A percentile compares a stretch with the other conserved stretches of the same genome.
phyloP scores from a whole-genome alignment of 2,888 invertebrate species.

The Caenorhabditis imperialis region DNA sequence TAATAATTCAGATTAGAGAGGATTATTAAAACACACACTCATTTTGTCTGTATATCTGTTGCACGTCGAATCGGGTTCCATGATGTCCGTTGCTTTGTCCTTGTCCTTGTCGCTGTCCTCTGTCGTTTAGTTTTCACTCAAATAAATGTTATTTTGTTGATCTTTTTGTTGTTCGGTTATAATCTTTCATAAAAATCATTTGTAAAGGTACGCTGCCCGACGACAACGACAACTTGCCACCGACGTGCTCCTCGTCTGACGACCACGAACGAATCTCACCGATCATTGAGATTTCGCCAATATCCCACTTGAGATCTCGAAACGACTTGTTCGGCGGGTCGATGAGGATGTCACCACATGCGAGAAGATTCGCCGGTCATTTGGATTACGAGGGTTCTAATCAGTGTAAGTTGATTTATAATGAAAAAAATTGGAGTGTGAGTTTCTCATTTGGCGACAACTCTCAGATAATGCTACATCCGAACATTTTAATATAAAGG shows the following conservation, averaged over 20 bases:
- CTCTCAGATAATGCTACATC: too few relatives aligned
- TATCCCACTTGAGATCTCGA: conserved; percentile 1
- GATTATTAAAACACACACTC: background rate
- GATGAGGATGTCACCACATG: background rate
- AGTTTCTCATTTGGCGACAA: too few relatives aligned
- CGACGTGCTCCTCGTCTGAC: conserved; percentile 67
- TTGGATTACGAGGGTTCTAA: too few relatives aligned
- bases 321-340: conserved; percentile 46
- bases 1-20: conserved; percentile 24
- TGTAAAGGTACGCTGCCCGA: conserved; percentile 11
- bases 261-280: conserved; percentile 61
- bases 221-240: conserved; percentile 54
- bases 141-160: background rate
- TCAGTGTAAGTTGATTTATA: too few relatives aligned
- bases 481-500: too few relatives aligned
- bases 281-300: background rate
- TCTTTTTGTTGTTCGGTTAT: too few relatives aligned
- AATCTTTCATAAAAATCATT: too few relatives aligned
- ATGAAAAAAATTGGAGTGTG: too few relatives aligned
- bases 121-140: conserved; percentile 1
- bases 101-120: too few relatives aligned
- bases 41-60: conserved; percentile 7
- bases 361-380: background rate
- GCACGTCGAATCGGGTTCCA: background rate
- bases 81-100: background rate